Evolutionary conservation across 2,888 invertebrate genomes (phyloP).

Genomic region (Pseudococcus viburni): DNA sequence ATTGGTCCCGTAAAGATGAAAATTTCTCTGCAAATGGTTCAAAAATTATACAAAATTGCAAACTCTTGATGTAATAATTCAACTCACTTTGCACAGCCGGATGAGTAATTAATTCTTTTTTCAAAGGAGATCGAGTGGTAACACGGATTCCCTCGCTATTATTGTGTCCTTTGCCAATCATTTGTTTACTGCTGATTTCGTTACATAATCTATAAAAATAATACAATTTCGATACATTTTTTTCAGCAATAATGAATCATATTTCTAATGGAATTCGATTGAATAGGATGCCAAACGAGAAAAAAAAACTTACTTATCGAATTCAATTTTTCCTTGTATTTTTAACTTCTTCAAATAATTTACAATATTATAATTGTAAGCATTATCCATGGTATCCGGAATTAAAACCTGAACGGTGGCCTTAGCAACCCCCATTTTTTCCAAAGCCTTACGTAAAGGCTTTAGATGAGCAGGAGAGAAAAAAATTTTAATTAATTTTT

Average conservation of each 20-base stretch:
- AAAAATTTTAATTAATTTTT: background rate
- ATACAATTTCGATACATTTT: background rate
- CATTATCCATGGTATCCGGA: slow-evolving; percentile 93
- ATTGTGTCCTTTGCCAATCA: slow-evolving; percentile 67
- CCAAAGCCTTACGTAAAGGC: slow-evolving; percentile 90
- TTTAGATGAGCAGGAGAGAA: slow-evolving; percentile 72
- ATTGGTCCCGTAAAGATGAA: slow-evolving; percentile 84
- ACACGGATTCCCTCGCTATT: slow-evolving; percentile 82
- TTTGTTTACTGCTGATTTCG: slow-evolving; percentile 77
- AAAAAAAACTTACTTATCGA: slow-evolving; percentile 75
- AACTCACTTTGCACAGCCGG: slow-evolving; percentile 79
- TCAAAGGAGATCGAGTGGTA: slow-evolving; percentile 79
- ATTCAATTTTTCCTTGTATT: slow-evolving; percentile 92
- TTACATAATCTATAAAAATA: slow-evolving; percentile 77
- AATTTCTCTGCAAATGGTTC: slow-evolving; percentile 79
- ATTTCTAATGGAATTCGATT: background rate
- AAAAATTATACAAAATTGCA: slow-evolving; percentile 27
- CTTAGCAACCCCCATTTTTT: slow-evolving; percentile 90
- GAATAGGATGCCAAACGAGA: background rate
- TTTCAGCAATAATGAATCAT: background rate
- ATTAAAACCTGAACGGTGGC: slow-evolving; percentile 86
- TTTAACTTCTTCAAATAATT: slow-evolving; percentile 96
- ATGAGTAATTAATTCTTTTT: slow-evolving; percentile 86
- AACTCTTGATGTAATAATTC: background rate
- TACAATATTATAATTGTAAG: slow-evolving; percentile 88